A percentile compares a stretch with the other conserved stretches of the same genome.
Conservation (phyloP, 2,888 invertebrate genomes). For the Biston stratarius region DNA sequence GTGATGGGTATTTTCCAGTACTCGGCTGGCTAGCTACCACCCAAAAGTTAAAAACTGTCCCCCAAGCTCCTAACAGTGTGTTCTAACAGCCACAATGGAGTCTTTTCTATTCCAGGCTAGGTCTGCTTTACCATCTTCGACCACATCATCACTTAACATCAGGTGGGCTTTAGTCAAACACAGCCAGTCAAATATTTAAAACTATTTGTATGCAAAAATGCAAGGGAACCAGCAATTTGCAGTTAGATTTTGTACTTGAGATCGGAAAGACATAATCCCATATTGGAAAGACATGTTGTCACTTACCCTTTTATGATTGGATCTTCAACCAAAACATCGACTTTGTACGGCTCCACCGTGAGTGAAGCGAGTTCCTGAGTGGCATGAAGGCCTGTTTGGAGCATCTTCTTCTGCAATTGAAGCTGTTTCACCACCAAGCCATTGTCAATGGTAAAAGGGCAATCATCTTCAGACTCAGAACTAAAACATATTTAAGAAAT, state of each 20-base stretch:
- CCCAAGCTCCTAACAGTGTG: no score
- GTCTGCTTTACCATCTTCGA: no score
- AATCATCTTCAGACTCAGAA: constrained; percentile 66
- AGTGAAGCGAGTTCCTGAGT: constrained; percentile 71
- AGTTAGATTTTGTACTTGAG: background rate
- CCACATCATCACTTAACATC: no score
- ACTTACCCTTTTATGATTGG: constrained; percentile 62
- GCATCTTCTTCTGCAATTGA: constrained; percentile 48
- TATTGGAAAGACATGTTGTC: background rate
- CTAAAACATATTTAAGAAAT: constrained; percentile 53
- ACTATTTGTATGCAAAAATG: no score
- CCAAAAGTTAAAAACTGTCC: no score
- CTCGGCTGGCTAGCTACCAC: no score
- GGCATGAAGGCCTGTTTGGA: constrained; percentile 65
- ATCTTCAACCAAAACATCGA: constrained; percentile 61
- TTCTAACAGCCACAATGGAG: no score
- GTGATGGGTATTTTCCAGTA: no score
- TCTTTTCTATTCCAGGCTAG: no score
- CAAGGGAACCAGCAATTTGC: background rate
- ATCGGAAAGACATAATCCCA: no score
- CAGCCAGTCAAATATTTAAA: no score
- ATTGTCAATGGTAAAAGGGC: constrained; percentile 39
- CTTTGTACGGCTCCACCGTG: constrained; percentile 63
- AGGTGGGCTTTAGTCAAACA: no score
- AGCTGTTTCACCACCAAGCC: constrained; percentile 55